Evolutionary conservation across 2,113 vertebrate genomes (phyloP), one percentile per base, ranked within the genome.

Genomic region (Prinia subflava): DNA sequence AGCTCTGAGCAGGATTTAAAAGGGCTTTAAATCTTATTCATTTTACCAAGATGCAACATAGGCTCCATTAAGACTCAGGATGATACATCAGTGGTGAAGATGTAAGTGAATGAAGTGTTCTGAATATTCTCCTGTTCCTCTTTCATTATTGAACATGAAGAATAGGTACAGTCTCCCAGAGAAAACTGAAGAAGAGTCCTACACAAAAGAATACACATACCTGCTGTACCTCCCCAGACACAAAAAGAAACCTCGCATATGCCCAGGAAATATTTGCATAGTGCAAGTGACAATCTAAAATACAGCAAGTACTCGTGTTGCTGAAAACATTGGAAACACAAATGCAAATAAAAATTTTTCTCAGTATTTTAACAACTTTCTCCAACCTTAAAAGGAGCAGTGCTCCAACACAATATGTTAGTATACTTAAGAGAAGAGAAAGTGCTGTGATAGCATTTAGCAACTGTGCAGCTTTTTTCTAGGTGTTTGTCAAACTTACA

Each of bases 281-380:
- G 9, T 35, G 4, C 35, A 33, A 20, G 3, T 31, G 24, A 14
- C 15, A 80, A 7, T 24, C 24, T 18, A 42, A 88, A 37, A 68
- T n/a, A 44, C 5, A 53, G 2, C 0, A 1, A 60, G 25, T 41
- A 27, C 11, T 6, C 31, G 2, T 16, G 8, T 49, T 56, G 8
- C 15, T 46, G 33, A 35, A 69, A 89, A 65, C 4, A 44, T 0
- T 52, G 23, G 16, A 76, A 89, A 47, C 14, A 76, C 9, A 88
- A 75, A 24, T 8, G 37, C 7, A 80, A 79, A 49, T 39, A 39
- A 39, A 39, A 39, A 39, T 10, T 10, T 39, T 39, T 39, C 39
- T 39, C 39, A 39, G 39, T 39, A 39, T 39, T 39, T 11, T 62
- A 57, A 9, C 9, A 81, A 87, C 39, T 78, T 92, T 77, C 22